Base-by-base conservation (phyloP, 2,113 vertebrate species). In the Peromyscus maniculatus region DNA sequence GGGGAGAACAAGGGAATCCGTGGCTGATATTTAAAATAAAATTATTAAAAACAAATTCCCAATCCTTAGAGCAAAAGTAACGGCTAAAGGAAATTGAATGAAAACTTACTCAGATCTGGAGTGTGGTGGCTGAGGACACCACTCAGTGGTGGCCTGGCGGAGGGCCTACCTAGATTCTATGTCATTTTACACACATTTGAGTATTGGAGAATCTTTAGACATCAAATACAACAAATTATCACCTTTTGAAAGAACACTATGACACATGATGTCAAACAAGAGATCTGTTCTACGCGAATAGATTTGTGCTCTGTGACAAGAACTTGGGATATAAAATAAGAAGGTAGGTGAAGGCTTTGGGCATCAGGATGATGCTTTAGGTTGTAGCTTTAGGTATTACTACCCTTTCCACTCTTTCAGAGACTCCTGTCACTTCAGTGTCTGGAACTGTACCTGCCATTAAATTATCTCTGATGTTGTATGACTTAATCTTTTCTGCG, bases 401-500 rank as follows among this genome's bases (percentile, higher is more conserved):
- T 78, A 5, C 16, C 19, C 64, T n/a, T 39, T 4, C 6, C 57
- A 74, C 24, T 21, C 49, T 43, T 59, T 31, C 7, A 0, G 59
- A 46, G 59, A 39, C 77, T 94, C 86, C 43, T 69, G n/a, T 91
- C n/a, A 52, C 77, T 95, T 90, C 78, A 72, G n/a, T 94, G 71
- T 16, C 69, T 39, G 90, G 82, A 96, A 87, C 36, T 43, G 39
- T 52, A 55, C 5, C 21, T 10, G 31, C 77, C 77, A 87, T 94
- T 93, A 88, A 96, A 87, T 96, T 72, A 91, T 92, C 89, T 92
- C 93, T 86, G 72, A 88, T 64, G 80, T 78, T 93, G 67, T 49
- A 31, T 75, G 79, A 95, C 90, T 91, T 77, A 93, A 94, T 97
- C 82, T 94, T 93, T 93, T 93, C 86, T 90, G 88, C 72, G 46